Percentiles rank a stretch among this genome's conserved stretches.
Conservation (phyloP, 2,797 vertebrate species). For the Mus spretus region DNA sequence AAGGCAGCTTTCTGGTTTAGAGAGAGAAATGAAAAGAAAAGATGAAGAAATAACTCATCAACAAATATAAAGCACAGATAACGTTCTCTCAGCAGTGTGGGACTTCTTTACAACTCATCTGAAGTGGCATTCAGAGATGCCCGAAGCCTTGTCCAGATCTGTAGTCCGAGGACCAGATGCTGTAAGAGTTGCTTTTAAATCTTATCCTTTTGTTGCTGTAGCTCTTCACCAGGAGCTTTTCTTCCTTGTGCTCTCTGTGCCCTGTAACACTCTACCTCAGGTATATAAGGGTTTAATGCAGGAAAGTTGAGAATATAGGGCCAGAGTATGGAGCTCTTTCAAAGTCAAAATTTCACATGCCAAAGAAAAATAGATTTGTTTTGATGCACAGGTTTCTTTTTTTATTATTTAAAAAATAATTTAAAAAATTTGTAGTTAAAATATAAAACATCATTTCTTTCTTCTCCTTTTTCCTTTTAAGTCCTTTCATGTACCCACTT, state of each 20-base stretch:
- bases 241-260: not conserved
- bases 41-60: not conserved
- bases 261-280: not conserved
- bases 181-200: not conserved
- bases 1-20: slow-evolving; percentile 25
- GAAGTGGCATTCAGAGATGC: slow-evolving; percentile 49
- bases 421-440: not conserved
- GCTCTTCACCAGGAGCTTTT: not conserved
- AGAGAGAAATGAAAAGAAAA: not conserved
- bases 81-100: slow-evolving; percentile 54
- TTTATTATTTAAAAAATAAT: slow-evolving; percentile 5
- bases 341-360: not conserved
- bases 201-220: not conserved
- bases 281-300: not conserved
- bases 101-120: slow-evolving; percentile 54
- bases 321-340: not conserved
- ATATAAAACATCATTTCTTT: not conserved
- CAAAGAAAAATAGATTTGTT: slow-evolving; percentile 17
- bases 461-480: not conserved
- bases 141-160: not conserved
- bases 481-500: not conserved
- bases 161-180: not conserved
- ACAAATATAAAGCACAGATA: slow-evolving; percentile 22
- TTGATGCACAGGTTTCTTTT: not conserved
- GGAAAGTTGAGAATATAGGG: not conserved